These are phyloP conservation scores for Tychaedon coryphoeus DNA, from an alignment of 2,113 vertebrate genomes.

Conservation along the genomic window DNA sequence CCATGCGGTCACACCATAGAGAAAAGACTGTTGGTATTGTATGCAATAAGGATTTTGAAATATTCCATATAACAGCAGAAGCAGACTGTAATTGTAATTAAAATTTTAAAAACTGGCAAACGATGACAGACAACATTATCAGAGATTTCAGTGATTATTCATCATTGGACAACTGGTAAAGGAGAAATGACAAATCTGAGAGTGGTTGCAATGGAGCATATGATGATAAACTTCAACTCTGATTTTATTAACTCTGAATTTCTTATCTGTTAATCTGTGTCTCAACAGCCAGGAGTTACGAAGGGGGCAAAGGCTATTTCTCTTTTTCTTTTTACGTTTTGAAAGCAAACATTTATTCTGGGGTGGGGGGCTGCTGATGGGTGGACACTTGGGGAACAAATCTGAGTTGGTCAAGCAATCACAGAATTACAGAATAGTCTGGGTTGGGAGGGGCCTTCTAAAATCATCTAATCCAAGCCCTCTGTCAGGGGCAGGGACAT, in stretches of 20 bases:
- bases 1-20: background rate
- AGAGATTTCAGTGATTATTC: background rate
- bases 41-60: background rate
- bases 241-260: background rate
- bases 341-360: background rate
- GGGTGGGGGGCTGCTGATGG: fast-evolving
- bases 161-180: background rate
- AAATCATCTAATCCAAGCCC: background rate
- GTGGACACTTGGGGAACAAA: background rate
- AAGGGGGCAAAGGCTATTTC: background rate
- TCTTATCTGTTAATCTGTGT: background rate
- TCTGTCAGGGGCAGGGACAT: background rate
- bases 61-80: background rate
- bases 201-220: fast-evolving
- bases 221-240: background rate
- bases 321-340: background rate
- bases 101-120: background rate
- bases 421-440: background rate
- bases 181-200: background rate
- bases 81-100: background rate
- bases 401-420: background rate
- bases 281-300: background rate
- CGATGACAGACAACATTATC: background rate
- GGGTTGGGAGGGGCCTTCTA: background rate
- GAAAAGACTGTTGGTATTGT: background rate